These are phyloP conservation scores for Drosophila azteca DNA, from an alignment of 1,140 invertebrate genomes.

Conservation along the genomic window DNA sequence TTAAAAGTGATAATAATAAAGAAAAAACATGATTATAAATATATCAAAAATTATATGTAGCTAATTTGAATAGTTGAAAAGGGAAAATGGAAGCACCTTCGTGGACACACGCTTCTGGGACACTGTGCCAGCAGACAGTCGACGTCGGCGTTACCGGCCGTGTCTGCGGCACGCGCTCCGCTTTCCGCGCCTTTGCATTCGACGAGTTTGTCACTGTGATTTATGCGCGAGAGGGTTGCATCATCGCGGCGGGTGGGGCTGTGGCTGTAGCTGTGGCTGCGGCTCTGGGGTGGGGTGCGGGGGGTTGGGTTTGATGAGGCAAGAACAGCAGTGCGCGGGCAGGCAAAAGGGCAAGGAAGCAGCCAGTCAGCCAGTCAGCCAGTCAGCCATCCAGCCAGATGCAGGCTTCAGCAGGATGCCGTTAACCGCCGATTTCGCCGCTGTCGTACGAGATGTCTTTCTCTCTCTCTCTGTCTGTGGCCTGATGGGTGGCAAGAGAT, in stretches of 20 bases:
- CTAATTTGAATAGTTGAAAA: no score
- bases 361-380: slow-evolving; percentile 59
- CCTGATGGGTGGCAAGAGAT: slow-evolving; percentile 9
- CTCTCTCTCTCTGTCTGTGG: not conserved
- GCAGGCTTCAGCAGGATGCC: slow-evolving; percentile 78
- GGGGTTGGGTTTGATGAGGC: slow-evolving; percentile 38
- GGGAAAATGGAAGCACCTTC: no score
- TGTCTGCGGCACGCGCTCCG: slow-evolving; percentile 39
- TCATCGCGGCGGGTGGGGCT: slow-evolving; percentile 16
- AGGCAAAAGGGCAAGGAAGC: slow-evolving; percentile 58
- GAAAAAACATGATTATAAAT: no score
- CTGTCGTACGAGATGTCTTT: slow-evolving; percentile 21
- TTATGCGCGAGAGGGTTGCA: slow-evolving; percentile 77
- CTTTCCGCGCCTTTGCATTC: slow-evolving; percentile 61
- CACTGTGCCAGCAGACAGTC: slow-evolving; percentile 12
- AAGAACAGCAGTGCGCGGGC: slow-evolving; percentile 13
- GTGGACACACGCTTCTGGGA: not conserved
- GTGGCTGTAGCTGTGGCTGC: not conserved
- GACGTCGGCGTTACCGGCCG: not conserved
- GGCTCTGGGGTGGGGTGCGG: no score
- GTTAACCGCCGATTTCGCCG: slow-evolving; percentile 6
- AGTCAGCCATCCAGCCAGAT: slow-evolving; percentile 59
- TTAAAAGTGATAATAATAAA: no score
- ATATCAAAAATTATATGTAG: no score
- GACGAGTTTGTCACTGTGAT: slow-evolving; percentile 72